Evolutionary conservation across 2,113 vertebrate genomes (phyloP).

Genomic region (Aleadryas rufinucha): DNA sequence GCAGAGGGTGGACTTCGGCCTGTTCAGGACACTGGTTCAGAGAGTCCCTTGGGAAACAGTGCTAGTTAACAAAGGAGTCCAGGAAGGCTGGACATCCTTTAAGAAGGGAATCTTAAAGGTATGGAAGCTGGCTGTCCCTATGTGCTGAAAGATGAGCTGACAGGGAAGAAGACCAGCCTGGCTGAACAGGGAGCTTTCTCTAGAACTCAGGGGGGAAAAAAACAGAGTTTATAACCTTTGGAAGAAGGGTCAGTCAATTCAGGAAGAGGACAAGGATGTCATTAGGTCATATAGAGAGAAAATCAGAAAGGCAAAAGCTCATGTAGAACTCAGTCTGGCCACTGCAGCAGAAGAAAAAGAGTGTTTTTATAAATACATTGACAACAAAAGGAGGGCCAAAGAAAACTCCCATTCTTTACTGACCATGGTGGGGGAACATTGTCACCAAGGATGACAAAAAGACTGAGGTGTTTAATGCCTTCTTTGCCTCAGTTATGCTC

Average conservation of each 20-base stretch:
- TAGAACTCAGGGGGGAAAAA: not conserved
- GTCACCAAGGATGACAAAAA: not conserved
- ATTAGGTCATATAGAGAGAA: not conserved
- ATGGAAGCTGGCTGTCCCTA: not conserved
- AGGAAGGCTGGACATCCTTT: not conserved
- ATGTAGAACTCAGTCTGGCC: not conserved
- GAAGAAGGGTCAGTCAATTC: not conserved
- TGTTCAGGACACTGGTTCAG: not conserved
- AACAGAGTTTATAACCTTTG: not conserved
- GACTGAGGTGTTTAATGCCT: not conserved
- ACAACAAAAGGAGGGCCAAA: not conserved
- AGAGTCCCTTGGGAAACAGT: not conserved
- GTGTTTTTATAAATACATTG: not conserved
- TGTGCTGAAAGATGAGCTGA: not conserved
- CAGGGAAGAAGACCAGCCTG: not conserved
- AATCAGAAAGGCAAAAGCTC: not conserved
- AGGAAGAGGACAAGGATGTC: not conserved
- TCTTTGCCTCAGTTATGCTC: not conserved
- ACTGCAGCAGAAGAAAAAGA: not conserved
- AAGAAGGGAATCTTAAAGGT: not conserved
- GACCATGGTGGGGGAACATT: not conserved
- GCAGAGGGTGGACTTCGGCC: not conserved
- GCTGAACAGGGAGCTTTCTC: not conserved
- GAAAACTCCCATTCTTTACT: not conserved
- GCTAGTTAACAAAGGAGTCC: not conserved